A percentile compares a stretch with the other conserved stretches of the same genome.
Evolutionary conservation across 2,888 invertebrate genomes (phyloP).

Genomic region (Geophilus truncorum): DNA sequence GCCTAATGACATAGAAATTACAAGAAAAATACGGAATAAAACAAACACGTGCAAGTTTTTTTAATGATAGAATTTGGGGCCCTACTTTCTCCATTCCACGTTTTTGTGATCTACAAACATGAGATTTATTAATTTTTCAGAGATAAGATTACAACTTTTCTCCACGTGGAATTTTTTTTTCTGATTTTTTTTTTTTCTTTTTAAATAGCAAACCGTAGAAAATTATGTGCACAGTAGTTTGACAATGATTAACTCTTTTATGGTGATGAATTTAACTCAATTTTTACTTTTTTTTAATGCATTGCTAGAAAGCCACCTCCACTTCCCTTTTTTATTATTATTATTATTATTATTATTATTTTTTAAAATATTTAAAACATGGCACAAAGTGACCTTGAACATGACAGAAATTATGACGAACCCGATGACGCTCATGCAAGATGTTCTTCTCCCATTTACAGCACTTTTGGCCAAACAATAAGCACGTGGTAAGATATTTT

Average conservation of each 20-base stretch:
- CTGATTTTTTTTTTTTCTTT: not conserved
- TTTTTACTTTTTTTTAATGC: not conserved
- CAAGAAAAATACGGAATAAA: not conserved
- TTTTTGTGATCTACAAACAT: not conserved
- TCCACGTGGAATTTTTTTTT: not conserved
- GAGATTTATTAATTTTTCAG: not conserved
- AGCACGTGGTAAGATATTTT: not conserved
- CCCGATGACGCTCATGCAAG: not conserved
- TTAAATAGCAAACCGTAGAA: not conserved
- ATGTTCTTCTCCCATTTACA: not conserved
- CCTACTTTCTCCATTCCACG: not conserved
- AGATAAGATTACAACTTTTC: conserved; percentile 5
- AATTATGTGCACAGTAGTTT: not conserved
- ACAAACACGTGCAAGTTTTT: not conserved
- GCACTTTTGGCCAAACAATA: not conserved
- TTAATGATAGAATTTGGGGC: not conserved
- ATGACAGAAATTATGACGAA: conserved; percentile 11
- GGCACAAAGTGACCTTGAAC: not conserved
- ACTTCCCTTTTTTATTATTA: not conserved
- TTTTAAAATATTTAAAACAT: not conserved
- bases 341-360: not conserved
- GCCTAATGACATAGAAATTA: not conserved
- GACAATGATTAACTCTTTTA: not conserved
- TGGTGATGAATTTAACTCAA: not conserved
- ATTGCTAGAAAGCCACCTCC: not conserved